phyloP scores from a whole-genome alignment of 2,888 invertebrate genomes.

The Ophion ventricosus region DNA sequence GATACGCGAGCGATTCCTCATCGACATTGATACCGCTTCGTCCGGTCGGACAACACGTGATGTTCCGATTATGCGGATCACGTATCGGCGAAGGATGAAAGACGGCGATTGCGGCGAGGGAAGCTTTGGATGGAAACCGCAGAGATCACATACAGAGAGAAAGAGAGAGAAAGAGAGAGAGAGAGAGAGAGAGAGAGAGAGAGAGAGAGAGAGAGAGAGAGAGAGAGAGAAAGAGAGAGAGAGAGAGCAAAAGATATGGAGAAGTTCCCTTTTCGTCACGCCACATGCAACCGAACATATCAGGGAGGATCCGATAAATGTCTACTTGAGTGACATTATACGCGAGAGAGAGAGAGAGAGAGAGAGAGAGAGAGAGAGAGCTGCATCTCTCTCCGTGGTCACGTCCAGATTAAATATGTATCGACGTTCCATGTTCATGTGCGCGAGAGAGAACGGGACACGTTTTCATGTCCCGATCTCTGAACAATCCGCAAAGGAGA shows the following conservation, averaged over 20 bases:
- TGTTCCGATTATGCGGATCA: slow-evolving; percentile 67
- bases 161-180: slow-evolving; percentile 1
- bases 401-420: slow-evolving; percentile 65
- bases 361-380: neutral
- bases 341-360: neutral
- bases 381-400: slow-evolving; percentile 11
- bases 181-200: neutral
- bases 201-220: neutral
- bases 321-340: slow-evolving; percentile 58
- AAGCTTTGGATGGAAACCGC: slow-evolving; percentile 34
- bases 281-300: slow-evolving; percentile 36
- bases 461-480: slow-evolving; percentile 15
- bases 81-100: slow-evolving; percentile 59
- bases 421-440: slow-evolving; percentile 58
- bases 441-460: slow-evolving; percentile 35
- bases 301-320: slow-evolving; percentile 61
- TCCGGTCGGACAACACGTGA: slow-evolving; percentile 37
- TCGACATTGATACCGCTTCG: slow-evolving; percentile 49
- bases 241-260: slow-evolving; percentile 7
- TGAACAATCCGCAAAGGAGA: slow-evolving; percentile 13
- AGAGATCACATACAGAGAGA: slow-evolving; percentile 23
- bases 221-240: neutral
- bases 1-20: slow-evolving; percentile 56
- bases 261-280: slow-evolving; percentile 57
- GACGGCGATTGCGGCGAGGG: slow-evolving; percentile 62